Percentiles rank a stretch among this genome's conserved stretches.
Conservation (phyloP, 2,113 vertebrate genomes). For the Leptocoma aspasia region DNA sequence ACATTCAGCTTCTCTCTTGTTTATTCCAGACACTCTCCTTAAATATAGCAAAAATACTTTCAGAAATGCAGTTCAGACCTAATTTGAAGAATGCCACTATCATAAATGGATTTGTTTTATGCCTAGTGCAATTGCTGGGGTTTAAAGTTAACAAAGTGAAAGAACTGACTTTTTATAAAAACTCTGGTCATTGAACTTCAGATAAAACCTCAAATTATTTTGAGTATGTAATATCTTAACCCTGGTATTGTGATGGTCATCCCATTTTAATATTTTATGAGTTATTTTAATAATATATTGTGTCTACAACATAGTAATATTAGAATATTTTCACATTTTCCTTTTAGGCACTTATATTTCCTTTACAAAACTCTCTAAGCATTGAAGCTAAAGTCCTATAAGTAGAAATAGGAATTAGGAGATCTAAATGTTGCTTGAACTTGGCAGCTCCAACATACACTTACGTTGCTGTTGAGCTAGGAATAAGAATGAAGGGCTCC, state of each 20-base stretch:
- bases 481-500: too few species aligned
- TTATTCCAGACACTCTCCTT: background rate
- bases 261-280: background rate
- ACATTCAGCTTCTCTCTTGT: background rate
- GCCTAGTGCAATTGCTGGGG: background rate
- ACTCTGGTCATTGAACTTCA: background rate
- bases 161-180: background rate
- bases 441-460: background rate
- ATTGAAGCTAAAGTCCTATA: background rate
- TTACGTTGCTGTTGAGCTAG: too few species aligned
- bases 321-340: background rate
- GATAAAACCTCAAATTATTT: background rate
- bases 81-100: background rate
- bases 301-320: background rate
- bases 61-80: background rate
- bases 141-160: background rate
- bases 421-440: background rate
- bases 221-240: background rate
- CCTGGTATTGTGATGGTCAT: background rate
- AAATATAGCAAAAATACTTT: background rate
- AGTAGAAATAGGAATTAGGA: background rate
- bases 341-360: background rate
- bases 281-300: background rate
- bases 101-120: background rate
- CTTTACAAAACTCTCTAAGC: background rate